Evolutionary conservation across 1,140 invertebrate species (phyloP), one percentile per base, ranked within the genome.

Genomic region (Brachystomella parvula): DNA sequence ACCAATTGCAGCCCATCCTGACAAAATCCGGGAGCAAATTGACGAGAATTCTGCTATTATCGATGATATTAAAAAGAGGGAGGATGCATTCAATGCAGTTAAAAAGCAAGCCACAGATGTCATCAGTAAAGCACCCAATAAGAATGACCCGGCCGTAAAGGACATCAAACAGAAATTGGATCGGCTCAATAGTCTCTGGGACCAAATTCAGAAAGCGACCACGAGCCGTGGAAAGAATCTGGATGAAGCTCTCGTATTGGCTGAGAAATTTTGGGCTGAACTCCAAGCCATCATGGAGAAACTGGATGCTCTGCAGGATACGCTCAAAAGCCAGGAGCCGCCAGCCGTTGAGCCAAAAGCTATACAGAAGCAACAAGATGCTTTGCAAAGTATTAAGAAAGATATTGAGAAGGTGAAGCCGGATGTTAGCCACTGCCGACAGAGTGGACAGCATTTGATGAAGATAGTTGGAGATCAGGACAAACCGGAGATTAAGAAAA

Each of bases 401-500:
- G 94, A 96, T 77, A 96, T 97, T 67, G 92, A 96, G 76, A 78
- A 81, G 61, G 82, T 81, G 15, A 82, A 83, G 75, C 81, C 78
- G 47, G 83, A 82, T 68, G 79, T 70, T 1, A 92, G 94, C 74
- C 88, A 94, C 78, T 92, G 93, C 15, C 84, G 90, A 60, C 87
- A 87, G 71, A 93, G 89, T 57, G 95, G 95, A 19, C 89, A 89
- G 33, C 89, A 92, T 73, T 82, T 99, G 70, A 93, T 97, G 86
- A 87, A 87, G 62, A 81, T 97, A 35, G 94, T 93, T 76, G 94
- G 94, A 6, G 93, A 97, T 74, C 89, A 92, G 17, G 95, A 98
- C 75, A 95, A 95, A 80, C 94, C 94, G 0, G 95, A 98, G 79
- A 93, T 98, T 0, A 92, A 95, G 78, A 97, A 97, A 76, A 92